Conservation (phyloP, 2,888 invertebrate species). For the Chalcis sispes region DNA sequence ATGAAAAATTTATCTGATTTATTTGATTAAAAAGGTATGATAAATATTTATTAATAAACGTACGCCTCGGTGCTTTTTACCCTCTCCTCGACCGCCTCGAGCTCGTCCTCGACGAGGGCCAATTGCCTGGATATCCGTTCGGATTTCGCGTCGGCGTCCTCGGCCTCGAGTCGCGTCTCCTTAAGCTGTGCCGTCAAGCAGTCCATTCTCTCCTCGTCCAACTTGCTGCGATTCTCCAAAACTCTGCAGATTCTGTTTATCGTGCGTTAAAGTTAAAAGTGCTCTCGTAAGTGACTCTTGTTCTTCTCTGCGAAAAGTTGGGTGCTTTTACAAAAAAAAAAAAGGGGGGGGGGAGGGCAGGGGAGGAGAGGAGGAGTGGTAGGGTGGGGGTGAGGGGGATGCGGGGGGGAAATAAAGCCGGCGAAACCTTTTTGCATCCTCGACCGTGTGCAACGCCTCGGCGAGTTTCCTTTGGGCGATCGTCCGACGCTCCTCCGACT, state of each 20-base stretch:
- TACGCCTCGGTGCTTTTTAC: conserved; percentile 81
- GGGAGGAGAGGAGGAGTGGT: background rate
- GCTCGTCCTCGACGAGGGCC: conserved; percentile 82
- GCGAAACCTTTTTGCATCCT: conserved; percentile 70
- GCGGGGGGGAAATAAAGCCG: background rate
- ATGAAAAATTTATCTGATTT: background rate
- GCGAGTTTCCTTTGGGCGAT: conserved; percentile 68
- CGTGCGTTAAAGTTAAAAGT: no score
- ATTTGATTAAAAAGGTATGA: background rate
- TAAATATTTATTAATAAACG: conserved; percentile 59
- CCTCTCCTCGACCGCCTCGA: conserved; percentile 83
- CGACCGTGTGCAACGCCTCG: conserved; percentile 69
- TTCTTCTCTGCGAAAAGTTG: no score
- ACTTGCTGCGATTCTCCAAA: conserved; percentile 81
- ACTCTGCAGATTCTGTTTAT: conserved; percentile 83
- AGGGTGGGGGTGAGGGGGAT: background rate
- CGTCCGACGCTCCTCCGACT: conserved; percentile 70
- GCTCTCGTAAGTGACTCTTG: background rate
- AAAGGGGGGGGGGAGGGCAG: background rate
- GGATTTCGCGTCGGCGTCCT: conserved; percentile 83
- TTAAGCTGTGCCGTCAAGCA: conserved; percentile 81
- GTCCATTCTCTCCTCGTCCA: conserved; percentile 82
- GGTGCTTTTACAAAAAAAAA: background rate
- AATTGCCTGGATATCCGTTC: conserved; percentile 84
- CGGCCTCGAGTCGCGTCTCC: conserved; percentile 82